These are phyloP conservation scores for Eumacrocentrus americanus DNA, from an alignment of 2,888 invertebrate genomes.

Conservation along the genomic window DNA sequence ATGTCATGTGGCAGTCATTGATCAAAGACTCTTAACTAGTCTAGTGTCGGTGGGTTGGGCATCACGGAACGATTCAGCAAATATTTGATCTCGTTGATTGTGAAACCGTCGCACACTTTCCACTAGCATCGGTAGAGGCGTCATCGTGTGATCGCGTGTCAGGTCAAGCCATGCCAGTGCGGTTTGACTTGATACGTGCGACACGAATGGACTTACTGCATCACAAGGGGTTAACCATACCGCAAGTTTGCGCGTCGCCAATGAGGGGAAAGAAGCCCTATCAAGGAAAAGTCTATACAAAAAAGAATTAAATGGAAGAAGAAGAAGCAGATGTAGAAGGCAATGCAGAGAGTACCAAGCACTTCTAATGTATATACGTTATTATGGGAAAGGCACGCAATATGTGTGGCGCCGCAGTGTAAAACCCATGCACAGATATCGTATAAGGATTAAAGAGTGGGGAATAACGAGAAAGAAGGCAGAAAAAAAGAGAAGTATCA, in stretches of 20 bases:
- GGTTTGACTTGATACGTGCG: background rate
- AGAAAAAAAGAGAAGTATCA: background rate
- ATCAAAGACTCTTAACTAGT: too few relatives aligned
- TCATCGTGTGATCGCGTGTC: constrained; percentile 15
- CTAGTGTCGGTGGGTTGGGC: too few relatives aligned
- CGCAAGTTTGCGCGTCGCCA: too few relatives aligned
- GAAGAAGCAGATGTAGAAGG: background rate
- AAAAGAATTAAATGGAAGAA: background rate
- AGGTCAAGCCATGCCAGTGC: constrained; percentile 9
- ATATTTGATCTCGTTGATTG: constrained; percentile 12
- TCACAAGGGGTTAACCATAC: too few relatives aligned
- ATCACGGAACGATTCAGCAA: constrained; percentile 1
- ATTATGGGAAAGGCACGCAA: constrained; percentile 8
- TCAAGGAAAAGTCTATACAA: background rate
- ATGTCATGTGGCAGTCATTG: too few relatives aligned
- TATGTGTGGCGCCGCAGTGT: constrained; percentile 16
- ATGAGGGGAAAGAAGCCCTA: too few relatives aligned
- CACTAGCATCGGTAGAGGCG: background rate
- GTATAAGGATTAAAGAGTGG: background rate
- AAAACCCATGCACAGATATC: background rate
- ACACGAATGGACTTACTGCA: background rate
- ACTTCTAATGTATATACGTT: constrained; percentile 1
- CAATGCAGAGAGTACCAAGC: background rate
- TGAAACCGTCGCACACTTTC: background rate
- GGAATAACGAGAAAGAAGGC: background rate